Base-by-base conservation (phyloP, 2,888 invertebrate genomes). In the Eristalinus sepulchralis region DNA sequence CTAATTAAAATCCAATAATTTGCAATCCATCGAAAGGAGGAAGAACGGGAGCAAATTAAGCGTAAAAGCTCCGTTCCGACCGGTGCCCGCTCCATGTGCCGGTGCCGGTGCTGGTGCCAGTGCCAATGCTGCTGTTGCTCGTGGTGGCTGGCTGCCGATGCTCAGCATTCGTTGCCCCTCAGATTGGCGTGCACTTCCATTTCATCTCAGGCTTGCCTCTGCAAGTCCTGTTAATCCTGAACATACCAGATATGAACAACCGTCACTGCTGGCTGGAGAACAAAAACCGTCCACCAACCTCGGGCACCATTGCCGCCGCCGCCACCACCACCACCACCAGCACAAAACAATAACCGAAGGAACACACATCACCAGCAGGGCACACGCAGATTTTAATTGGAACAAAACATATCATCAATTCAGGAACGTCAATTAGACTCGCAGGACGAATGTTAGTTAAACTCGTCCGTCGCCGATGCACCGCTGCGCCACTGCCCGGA, bases 1-100 rank as follows among this genome's bases (percentile, higher is more conserved):
- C 86, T 86, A 86, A 86, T 86, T 86, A 86, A 86, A 86, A 83
- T 86, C 86, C 86, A 83, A 86, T 86, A 83, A 86, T 83, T 86
- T 86, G 83, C 86, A 75, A 75, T 47, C 75, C 31, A 62, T 39
- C 62, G 24, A 83, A 78, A 66, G 75, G 70, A 75, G 75, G 78
- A 73, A 78, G 78, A 86, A 83, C 64, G 55, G 57, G 60, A 78
- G 66, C 83, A 79, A 83, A 86, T 86, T 86, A 86, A 79, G 86
- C 86, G 75, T 78, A 86, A 86, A 75, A 86, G 86, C 82, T 80
- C 63, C 62, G 57, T 39, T 80, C 39, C 60, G 24, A 72, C 39
- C 59, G 59, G 13, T n/a, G 39, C 20, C 20, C 31, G 57, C 64
- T n/a, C 47, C 47, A 33, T n/a, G 31, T 34, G n/a, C 22, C 1